Evolutionary conservation across 2,888 invertebrate species (phyloP), one percentile per base, ranked within the genome.

Genomic region (Leptinotarsa haldemani): DNA sequence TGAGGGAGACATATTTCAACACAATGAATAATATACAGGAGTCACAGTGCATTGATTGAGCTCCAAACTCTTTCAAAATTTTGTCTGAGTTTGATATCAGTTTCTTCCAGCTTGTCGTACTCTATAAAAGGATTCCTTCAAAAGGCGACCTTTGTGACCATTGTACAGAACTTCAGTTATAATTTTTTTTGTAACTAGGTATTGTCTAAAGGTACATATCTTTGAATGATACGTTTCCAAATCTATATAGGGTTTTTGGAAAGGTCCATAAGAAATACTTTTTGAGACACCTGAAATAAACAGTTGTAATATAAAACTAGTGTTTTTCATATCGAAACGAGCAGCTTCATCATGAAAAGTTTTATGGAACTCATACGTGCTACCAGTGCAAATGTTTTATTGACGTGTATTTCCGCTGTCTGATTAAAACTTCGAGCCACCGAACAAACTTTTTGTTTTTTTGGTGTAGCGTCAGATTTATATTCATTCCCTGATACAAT

Each of bases 381-480:
- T 52, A 71, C 71, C 9, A 65, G 46, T 20, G 70, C 53, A 30
- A 70, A 70, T 48, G 65, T 70, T 65, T 70, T 3, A n/a, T 71
- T 65, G 25, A 71, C 66, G 47, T 66, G 65, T 30, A 71, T 65
- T 30, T 47, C 65, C 4, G 71, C 66, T 40, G 56, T 53, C 48
- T 71, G 71, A 46, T 40, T 65, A n/a, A 71, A 71, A 18, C 58
- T 58, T 46, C 47, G 61, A 13, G 61, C 61, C 4, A 69, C 69
- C 16, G 20, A 56, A 40, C 69, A 58, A n/a, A 47, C 48, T 56
- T 69, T 69, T 46, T 61, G 25, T 58, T 48, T 71, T 47, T 80
- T 77, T 16, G 80, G 47, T 9, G 65, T 75, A n/a, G 80, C 80
- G 69, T 80, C 76, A 13, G 77, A n/a, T 25, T 77, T 69, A 15